Conservation (phyloP, 2,797 vertebrate genomes). For the Morelia viridis region DNA sequence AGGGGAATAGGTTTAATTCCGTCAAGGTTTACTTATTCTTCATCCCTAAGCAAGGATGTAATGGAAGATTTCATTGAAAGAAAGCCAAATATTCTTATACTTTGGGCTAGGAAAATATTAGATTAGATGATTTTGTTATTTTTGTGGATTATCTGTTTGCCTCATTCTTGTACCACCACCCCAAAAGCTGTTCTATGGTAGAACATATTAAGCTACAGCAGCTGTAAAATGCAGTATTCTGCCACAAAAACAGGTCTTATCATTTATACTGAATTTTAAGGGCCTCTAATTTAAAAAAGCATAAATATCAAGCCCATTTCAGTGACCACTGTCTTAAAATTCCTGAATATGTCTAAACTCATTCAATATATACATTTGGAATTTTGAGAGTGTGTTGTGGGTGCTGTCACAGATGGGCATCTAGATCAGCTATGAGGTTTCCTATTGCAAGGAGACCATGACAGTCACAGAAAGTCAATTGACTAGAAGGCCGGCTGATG, state of each 20-base stretch:
- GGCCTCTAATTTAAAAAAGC: slow-evolving; percentile 39
- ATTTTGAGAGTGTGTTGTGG: neutral
- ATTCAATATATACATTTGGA: neutral
- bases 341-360: slow-evolving; percentile 10
- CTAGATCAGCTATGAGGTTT: neutral
- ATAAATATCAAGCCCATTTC: slow-evolving; percentile 4
- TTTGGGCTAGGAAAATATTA: neutral
- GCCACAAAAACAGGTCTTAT: slow-evolving; percentile 16
- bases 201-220: neutral
- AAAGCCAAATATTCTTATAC: neutral
- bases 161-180: neutral
- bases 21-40: neutral
- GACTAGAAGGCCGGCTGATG: neutral
- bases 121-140: neutral
- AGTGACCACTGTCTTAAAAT: slow-evolving; percentile 20
- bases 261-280: slow-evolving; percentile 20
- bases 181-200: neutral
- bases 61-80: neutral
- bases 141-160: neutral
- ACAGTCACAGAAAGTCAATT: neutral
- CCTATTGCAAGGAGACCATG: neutral
- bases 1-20: neutral
- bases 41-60: neutral
- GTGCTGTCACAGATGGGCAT: neutral
- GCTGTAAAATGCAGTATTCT: slow-evolving; percentile 1